A percentile compares a stretch with the other conserved stretches of the same genome.
Conservation (phyloP, 2,113 vertebrate species). For the Ciconia maguari region DNA sequence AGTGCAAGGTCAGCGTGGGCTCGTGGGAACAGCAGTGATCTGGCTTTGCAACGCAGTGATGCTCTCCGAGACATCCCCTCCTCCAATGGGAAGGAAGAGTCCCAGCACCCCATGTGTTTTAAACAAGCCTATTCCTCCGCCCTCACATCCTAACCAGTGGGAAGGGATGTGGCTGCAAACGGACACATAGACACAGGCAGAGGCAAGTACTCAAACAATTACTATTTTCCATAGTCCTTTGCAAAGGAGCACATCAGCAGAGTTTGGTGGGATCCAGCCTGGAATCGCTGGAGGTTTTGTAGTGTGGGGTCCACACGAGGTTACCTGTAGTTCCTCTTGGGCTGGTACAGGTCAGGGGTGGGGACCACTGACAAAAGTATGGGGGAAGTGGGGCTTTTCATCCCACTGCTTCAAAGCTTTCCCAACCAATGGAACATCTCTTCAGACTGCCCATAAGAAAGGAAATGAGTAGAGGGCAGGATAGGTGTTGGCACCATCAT, state of each 20-base stretch:
- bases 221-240: fast-evolving
- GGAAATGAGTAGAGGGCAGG: background rate
- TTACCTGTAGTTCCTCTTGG: background rate
- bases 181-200: background rate
- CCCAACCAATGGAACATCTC: background rate
- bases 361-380: fast-evolving
- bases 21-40: slow-evolving; percentile 34
- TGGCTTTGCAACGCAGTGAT: background rate
- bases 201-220: background rate
- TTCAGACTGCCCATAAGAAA: background rate
- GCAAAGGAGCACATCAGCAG: fast-evolving
- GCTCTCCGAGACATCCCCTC: background rate
- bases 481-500: background rate
- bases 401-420: background rate
- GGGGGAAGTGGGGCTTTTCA: background rate
- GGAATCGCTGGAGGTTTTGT: fast-evolving
- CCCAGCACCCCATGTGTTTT: background rate
- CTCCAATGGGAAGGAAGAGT: background rate
- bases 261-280: background rate
- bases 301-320: fast-evolving
- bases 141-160: fast-evolving
- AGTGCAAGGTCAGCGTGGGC: background rate
- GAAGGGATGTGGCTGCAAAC: background rate
- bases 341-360: too few species aligned
- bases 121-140: background rate